Evolutionary conservation across 2,797 vertebrate species (phyloP), one percentile per base, ranked within the genome.

Genomic region (Darevskia mixta): DNA sequence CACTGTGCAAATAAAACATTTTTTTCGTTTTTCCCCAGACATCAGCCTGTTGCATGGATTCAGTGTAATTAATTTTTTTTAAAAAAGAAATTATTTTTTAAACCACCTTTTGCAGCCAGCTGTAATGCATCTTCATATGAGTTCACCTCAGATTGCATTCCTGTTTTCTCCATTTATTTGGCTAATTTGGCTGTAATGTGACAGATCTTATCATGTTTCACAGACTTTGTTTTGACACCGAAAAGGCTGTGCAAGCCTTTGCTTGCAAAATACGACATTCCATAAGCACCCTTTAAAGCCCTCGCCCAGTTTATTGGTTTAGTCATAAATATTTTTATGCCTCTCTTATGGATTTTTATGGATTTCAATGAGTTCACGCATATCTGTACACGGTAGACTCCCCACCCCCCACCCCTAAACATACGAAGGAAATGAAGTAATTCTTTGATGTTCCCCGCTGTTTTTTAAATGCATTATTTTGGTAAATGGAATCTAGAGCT

Each of bases 221-320:
- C 80, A 93, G 90, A 81, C 90, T 90, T 93, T 95, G 58, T 94
- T 96, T 95, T 93, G 92, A 91, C 93, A 94, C 87, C 84, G 35
- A 78, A 95, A 93, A 79, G 88, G 66, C 20, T 93, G 79, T 85
- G 86, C 92, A 96, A 94, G 92, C 92, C 91, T 95, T 92, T 93
- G 90, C 92, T 93, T 95, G 94, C 91, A 89, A 91, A 94, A 84
- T 93, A 94, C 91, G 86, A 90, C 90, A 95, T 88, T 92, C 91
- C 89, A 94, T 81, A 71, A 88, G 94, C 61, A 90, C 88, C 91
- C 82, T 87, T 92, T 92, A 93, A 94, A 95, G 69, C 11, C 93
- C 85, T 94, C 90, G 89, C 91, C 90, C 84, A 8, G 86, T 94
- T 90, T 92, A 88, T 93, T 95, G 91, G 27, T 89, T 94, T 80